These are phyloP conservation scores for Neosilurus mollespiculum DNA, from an alignment of 2,797 vertebrate species.

Conservation along the genomic window DNA sequence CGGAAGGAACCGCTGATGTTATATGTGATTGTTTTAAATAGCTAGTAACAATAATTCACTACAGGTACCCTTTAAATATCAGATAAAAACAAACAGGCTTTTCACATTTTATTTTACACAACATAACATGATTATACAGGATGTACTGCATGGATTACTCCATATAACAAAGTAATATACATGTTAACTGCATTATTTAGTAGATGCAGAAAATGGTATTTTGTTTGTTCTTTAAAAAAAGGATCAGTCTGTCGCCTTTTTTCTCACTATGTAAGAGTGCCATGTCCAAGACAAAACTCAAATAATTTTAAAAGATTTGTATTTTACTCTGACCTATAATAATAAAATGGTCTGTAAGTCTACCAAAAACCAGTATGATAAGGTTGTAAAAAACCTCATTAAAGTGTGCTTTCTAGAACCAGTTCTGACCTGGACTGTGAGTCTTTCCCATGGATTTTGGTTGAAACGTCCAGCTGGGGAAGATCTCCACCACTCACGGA, in stretches of 20 bases:
- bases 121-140: slow-evolving; percentile 81
- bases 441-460: slow-evolving; percentile 74
- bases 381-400: slow-evolving; percentile 37
- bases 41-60: too few species aligned
- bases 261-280: slow-evolving; percentile 5
- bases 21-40: too few species aligned
- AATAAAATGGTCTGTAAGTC: slow-evolving; percentile 41
- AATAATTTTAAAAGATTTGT: slow-evolving; percentile 23
- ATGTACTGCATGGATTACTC: slow-evolving; percentile 72
- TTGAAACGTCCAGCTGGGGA: slow-evolving; percentile 71
- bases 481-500: slow-evolving; percentile 89
- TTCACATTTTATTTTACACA: slow-evolving; percentile 81
- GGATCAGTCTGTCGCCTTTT: slow-evolving; percentile 34
- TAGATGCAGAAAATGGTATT: slow-evolving; percentile 68
- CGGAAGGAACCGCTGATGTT: too few species aligned
- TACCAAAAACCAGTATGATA: slow-evolving; percentile 38
- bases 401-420: slow-evolving; percentile 84
- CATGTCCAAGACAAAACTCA: slow-evolving; percentile 32
- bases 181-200: slow-evolving; percentile 54
- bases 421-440: slow-evolving; percentile 86
- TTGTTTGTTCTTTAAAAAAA: slow-evolving; percentile 70
- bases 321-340: slow-evolving; percentile 33
- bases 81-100: slow-evolving; percentile 35
- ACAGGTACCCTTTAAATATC: slow-evolving; percentile 12
- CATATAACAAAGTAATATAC: slow-evolving; percentile 81